Conservation (phyloP, 1,140 invertebrate species). For the Ganaspis sp. region DNA sequence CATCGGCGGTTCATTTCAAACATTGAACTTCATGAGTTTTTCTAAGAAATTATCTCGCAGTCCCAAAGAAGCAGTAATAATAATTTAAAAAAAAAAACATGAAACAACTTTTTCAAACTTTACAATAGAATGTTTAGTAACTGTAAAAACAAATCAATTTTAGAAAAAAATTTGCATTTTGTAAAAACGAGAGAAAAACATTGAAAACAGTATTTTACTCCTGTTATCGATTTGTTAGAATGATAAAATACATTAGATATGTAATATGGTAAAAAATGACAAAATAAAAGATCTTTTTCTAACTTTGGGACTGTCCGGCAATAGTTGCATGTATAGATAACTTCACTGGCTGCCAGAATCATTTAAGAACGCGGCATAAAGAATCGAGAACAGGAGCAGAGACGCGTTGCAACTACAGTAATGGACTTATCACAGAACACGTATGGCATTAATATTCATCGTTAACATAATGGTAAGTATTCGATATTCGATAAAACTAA, state of each 20-base stretch:
- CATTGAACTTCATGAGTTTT: slow-evolving; percentile 67
- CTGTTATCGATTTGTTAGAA: slow-evolving; percentile 37
- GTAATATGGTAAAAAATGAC: slow-evolving; percentile 58
- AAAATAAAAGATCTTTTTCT: slow-evolving; percentile 38
- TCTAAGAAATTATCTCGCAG: slow-evolving; percentile 68
- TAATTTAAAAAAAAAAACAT: background rate
- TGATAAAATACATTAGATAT: slow-evolving; percentile 63
- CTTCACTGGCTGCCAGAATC: slow-evolving; percentile 70
- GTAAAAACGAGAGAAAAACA: background rate
- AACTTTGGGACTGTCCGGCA: slow-evolving; percentile 66
- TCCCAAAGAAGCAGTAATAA: slow-evolving; percentile 57
- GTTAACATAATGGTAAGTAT: slow-evolving; percentile 72
- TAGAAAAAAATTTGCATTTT: background rate
- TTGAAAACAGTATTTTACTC: background rate
- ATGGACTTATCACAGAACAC: slow-evolving; percentile 79
- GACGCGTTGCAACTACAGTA: slow-evolving; percentile 75
- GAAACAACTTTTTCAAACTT: background rate
- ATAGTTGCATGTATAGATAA: slow-evolving; percentile 59
- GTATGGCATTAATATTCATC: slow-evolving; percentile 78
- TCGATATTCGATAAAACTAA: slow-evolving; percentile 72
- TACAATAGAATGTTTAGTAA: background rate
- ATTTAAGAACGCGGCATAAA: slow-evolving; percentile 59
- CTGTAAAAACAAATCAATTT: background rate
- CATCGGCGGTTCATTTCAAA: slow-evolving; percentile 68
- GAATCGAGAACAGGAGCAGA: slow-evolving; percentile 62